Evolutionary conservation across 2,113 vertebrate species (phyloP).

Genomic region (Ifrita kowaldi): DNA sequence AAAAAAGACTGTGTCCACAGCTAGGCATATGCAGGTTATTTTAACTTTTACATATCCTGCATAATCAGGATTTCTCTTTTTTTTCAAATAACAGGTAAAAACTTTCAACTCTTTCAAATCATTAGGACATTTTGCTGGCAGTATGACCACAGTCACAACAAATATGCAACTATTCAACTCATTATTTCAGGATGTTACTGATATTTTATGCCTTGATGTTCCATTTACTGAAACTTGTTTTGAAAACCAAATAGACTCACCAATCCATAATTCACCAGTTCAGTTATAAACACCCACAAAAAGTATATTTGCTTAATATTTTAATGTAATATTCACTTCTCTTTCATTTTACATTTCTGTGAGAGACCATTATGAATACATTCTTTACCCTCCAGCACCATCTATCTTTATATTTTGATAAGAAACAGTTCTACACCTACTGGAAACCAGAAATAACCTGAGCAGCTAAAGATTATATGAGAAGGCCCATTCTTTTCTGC

Average conservation of each 20-base stretch:
- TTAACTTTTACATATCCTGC: not conserved
- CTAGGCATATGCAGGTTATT: not conserved
- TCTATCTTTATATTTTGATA: not conserved
- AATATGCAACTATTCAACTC: not conserved
- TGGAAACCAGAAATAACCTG: not conserved
- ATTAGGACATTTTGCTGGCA: not conserved
- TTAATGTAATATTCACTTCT: not conserved
- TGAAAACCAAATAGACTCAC: not conserved
- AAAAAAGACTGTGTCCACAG: not conserved
- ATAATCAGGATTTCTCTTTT: not conserved
- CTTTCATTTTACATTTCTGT: not conserved
- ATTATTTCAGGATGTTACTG: not conserved
- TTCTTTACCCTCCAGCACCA: not conserved
- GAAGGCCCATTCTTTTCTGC: not conserved
- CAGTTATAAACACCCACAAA: not conserved
- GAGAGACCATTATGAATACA: not conserved
- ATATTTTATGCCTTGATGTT: not conserved
- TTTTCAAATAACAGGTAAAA: not conserved
- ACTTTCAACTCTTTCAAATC: not conserved
- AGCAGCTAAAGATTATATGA: not conserved
- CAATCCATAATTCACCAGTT: not conserved
- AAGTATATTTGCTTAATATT: not conserved
- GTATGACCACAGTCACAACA: not conserved
- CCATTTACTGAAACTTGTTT: not conserved
- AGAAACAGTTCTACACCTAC: not conserved